Evolutionary conservation across 2,888 invertebrate genomes (phyloP).

Genomic region (Lumbricus terrestris): DNA sequence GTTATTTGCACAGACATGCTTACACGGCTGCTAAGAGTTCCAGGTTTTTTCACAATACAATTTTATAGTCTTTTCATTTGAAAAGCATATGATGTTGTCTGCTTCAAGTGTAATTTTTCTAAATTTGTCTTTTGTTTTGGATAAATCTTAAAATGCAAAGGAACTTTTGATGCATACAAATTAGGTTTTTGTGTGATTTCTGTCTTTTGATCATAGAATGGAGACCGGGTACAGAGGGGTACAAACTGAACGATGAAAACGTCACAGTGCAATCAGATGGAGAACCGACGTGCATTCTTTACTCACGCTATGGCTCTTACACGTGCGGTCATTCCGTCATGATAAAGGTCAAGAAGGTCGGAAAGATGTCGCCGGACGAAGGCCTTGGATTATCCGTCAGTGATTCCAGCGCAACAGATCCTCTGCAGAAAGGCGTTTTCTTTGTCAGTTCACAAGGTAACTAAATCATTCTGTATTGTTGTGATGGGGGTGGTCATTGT

Average conservation of each 20-base stretch:
- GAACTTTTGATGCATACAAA: too few relatives aligned
- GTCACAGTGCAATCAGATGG: background rate
- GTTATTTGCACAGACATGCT: too few relatives aligned
- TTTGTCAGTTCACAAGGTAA: constrained; percentile 30
- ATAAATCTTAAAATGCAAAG: too few relatives aligned
- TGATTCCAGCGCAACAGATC: constrained; percentile 41
- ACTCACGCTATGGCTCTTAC: constrained; percentile 62
- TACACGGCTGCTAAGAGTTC: too few relatives aligned
- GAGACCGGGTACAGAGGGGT: constrained; percentile 58
- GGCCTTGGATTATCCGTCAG: constrained; percentile 50
- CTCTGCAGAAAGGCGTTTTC: constrained; percentile 18
- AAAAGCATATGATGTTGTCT: too few relatives aligned
- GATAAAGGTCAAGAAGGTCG: constrained; percentile 61
- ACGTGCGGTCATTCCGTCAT: constrained; percentile 63
- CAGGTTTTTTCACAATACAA: too few relatives aligned
- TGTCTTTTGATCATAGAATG: constrained; percentile 53
- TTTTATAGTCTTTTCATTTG: too few relatives aligned
- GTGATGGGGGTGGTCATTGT: background rate
- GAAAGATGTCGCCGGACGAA: constrained; percentile 49
- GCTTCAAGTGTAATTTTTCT: too few relatives aligned
- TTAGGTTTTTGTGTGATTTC: background rate
- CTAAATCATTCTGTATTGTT: background rate
- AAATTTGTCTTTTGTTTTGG: too few relatives aligned
- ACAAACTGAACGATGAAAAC: constrained; percentile 62
- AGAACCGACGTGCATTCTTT: constrained; percentile 48